Evolutionary conservation across 1,140 invertebrate genomes (phyloP), one percentile per base, ranked within the genome.

Genomic region (Halesus radiatus): DNA sequence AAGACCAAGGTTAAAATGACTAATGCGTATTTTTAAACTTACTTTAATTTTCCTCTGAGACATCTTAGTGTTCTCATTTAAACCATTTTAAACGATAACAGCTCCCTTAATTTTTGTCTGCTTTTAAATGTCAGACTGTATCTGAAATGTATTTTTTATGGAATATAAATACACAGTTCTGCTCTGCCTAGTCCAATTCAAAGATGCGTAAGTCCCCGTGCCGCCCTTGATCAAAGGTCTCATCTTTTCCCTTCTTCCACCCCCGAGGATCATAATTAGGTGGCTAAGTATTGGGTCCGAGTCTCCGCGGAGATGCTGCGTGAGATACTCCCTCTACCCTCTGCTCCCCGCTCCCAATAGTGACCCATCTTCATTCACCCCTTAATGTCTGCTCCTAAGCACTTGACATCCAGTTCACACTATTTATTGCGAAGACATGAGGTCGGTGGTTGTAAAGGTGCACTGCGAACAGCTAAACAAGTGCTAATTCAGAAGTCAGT

Each of bases 231-330:
- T 64, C 58, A 58, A 73, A 45, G 50, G 58, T 50, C 53, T 45
- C 76, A 73, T 53, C 68, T 52, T 15, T 20, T 68, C 62, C 32
- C 7, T 37, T 37, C 32, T 37, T 80, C 22, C 56, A 58, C 53
- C 66, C 64, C 53, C 37, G 4, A 80, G 81, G 79, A 83, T 79
- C 81, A 83, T 83, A 83, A 83, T 83, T 83, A 83, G 81, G 78
- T 80, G 81, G 77, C 81, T 73, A 64, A 79, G 81, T 79, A 37
- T 37, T 37, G 32, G 32, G 32, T 37, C 32, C 32, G 32, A 37
- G 32, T 37, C 32, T 37, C 32, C 32, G 32, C 80, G 79, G 54
- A 75, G 81, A 83, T 80, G 78, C 81, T 78, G 78, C 79, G 64
- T 76, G 77, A 80, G 81, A 80, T 82, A 82, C 76, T 60, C 70